These are phyloP conservation scores for Hymenochirus boettgeri DNA, from an alignment of 2,113 vertebrate species.

Conservation along the genomic window DNA sequence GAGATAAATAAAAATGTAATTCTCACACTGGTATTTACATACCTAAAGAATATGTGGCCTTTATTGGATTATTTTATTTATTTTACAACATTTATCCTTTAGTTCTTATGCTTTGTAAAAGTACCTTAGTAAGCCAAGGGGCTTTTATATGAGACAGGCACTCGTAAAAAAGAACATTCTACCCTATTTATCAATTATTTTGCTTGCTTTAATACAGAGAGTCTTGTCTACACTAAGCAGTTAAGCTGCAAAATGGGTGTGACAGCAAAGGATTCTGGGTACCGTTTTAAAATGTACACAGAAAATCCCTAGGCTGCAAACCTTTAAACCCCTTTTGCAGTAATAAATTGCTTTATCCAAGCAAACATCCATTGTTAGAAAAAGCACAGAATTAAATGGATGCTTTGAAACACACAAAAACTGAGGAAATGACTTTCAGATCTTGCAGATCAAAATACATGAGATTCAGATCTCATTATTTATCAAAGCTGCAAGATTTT, in stretches of 20 bases:
- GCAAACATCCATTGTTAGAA: neutral
- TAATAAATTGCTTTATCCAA: neutral
- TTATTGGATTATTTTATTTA: too few species aligned
- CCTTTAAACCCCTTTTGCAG: constrained; percentile 1
- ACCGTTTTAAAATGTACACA: neutral
- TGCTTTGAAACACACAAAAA: constrained; percentile 21
- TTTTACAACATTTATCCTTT: too few species aligned
- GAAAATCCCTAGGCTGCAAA: constrained; percentile 1
- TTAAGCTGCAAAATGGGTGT: constrained; percentile 8
- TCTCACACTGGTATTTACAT: too few species aligned
- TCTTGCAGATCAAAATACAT: neutral
- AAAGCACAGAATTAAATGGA: constrained; percentile 40
- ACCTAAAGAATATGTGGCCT: too few species aligned
- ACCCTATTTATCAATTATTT: neutral
- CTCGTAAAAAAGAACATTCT: too few species aligned
- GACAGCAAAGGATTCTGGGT: constrained; percentile 16
- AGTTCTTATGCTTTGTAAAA: too few species aligned
- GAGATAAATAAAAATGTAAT: too few species aligned
- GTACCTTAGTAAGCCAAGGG: too few species aligned
- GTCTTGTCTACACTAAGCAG: neutral
- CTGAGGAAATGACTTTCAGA: neutral
- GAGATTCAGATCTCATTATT: constrained; percentile 3
- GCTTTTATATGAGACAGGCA: too few species aligned
- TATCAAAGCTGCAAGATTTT: neutral
- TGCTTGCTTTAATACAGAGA: constrained; percentile 28